Evolutionary conservation across 2,113 vertebrate genomes (phyloP).

Genomic region (Nerophis ophidion): DNA sequence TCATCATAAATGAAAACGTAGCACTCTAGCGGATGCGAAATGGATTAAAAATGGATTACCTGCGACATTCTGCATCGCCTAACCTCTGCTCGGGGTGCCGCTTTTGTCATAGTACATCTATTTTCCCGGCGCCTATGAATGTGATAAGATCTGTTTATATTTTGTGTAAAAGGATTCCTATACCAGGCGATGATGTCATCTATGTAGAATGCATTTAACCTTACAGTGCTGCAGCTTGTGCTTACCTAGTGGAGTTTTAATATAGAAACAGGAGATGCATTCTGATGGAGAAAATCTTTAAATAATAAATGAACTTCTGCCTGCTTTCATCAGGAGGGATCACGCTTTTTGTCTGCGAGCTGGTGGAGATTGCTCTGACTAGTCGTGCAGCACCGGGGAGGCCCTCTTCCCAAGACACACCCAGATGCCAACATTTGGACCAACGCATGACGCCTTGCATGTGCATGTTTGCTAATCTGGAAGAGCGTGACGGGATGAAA

Average conservation of each 20-base stretch:
- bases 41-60: conserved; percentile 51
- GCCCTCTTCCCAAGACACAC: conserved; percentile 8
- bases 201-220: conserved; percentile 24
- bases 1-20: conserved; percentile 25
- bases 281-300: conserved; percentile 68
- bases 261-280: conserved; percentile 71
- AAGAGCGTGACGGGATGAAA: conserved; percentile 29
- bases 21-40: conserved; percentile 26
- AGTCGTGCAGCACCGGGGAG: conserved; percentile 6
- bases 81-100: conserved; percentile 12
- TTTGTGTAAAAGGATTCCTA: too few species aligned
- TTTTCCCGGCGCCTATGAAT: too few species aligned
- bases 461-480: conserved; percentile 54
- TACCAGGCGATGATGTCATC: too few species aligned
- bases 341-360: conserved; percentile 44
- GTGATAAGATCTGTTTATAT: too few species aligned
- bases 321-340: conserved; percentile 62
- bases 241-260: conserved; percentile 62
- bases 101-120: conserved; percentile 4
- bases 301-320: conserved; percentile 76
- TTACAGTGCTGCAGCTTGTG: conserved; percentile 48
- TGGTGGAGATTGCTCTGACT: conserved; percentile 37
- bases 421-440: background rate
- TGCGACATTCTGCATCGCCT: conserved; percentile 28
- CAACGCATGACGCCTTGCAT: conserved; percentile 29